These are phyloP conservation scores for Listronotus bonariensis DNA, from an alignment of 1,140 invertebrate genomes.

Conservation along the genomic window DNA sequence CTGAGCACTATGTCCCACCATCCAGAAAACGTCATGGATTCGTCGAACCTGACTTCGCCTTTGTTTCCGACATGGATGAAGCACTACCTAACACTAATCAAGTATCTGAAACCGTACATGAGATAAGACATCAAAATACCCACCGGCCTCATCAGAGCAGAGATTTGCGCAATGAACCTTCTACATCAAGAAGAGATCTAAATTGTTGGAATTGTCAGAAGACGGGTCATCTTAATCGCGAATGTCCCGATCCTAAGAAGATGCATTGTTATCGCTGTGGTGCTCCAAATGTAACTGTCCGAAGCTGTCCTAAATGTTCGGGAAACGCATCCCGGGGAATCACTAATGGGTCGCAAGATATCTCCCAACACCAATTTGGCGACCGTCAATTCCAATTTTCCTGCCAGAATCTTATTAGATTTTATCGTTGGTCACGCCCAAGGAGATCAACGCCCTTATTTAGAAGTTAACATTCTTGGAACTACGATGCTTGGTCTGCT, in stretches of 20 bases:
- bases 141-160: no score
- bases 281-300: not conserved
- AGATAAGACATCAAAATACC: not conserved
- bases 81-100: no score
- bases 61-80: not conserved
- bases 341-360: not conserved
- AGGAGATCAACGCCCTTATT: conserved; percentile 1
- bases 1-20: conserved; percentile 18
- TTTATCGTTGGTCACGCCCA: conserved; percentile 9
- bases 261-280: conserved; percentile 1
- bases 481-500: not conserved
- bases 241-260: conserved; percentile 8
- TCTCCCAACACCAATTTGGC: not conserved
- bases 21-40: not conserved
- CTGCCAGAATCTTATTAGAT: not conserved
- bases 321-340: conserved; percentile 11
- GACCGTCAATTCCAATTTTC: not conserved
- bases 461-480: conserved; percentile 4
- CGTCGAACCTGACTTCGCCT: conserved; percentile 17
- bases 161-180: no score
- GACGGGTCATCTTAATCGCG: conserved; percentile 2
- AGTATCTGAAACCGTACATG: no score
- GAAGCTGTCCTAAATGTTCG: conserved; percentile 19
- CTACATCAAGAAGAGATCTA: not conserved
- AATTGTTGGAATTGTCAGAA: conserved; percentile 20